These are phyloP conservation scores for Dendrocopos noguchii DNA, from an alignment of 2,113 vertebrate species.

Conservation along the genomic window DNA sequence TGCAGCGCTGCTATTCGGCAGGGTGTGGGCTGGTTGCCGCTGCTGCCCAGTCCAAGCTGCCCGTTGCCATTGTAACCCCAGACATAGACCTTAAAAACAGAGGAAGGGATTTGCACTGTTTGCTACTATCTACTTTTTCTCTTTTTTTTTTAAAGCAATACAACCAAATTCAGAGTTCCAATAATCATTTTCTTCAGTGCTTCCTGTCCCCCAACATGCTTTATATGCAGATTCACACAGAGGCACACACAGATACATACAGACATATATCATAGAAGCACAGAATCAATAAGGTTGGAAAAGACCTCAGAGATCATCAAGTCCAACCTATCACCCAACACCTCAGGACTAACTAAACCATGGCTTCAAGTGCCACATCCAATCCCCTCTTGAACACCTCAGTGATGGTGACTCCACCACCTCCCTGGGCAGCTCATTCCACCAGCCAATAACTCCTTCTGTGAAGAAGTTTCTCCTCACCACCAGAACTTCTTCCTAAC, in stretches of 20 bases:
- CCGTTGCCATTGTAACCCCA: conserved; percentile 99
- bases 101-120: neutral
- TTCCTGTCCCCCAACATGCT: neutral
- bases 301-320: too few species aligned
- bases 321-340: too few species aligned
- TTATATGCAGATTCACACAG: neutral
- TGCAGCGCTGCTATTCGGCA: conserved; percentile 93
- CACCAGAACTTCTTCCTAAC: too few species aligned
- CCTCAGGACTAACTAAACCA: too few species aligned
- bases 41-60: conserved; percentile 94
- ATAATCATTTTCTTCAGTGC: neutral
- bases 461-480: too few species aligned
- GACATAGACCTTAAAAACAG: conserved; percentile 85
- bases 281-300: too few species aligned
- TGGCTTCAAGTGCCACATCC: too few species aligned
- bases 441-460: too few species aligned
- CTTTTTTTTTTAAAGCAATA: neutral
- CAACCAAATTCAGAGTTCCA: neutral
- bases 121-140: neutral
- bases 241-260: neutral
- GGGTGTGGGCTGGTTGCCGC: conserved; percentile 93
- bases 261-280: neutral
- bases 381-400: too few species aligned
- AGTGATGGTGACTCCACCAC: too few species aligned
- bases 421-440: too few species aligned